phyloP scores from a whole-genome alignment of 1,140 invertebrate species.

The Pantala flavescens region DNA sequence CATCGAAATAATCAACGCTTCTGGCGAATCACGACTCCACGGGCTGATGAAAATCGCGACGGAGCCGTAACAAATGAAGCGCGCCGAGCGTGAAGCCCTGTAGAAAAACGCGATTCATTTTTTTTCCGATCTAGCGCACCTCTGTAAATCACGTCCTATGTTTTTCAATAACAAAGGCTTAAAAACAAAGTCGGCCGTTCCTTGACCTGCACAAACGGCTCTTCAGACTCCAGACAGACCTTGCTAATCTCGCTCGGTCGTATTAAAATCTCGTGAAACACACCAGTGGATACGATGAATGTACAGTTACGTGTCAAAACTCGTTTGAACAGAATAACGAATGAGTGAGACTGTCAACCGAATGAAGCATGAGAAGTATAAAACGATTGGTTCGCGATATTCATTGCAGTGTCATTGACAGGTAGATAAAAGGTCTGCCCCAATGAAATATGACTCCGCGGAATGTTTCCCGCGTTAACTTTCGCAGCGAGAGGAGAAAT shows the following conservation, averaged over 20 bases:
- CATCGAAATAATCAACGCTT: no score
- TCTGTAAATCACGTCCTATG: no score
- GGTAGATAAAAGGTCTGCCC: neutral
- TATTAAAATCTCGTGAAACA: slow-evolving; percentile 10
- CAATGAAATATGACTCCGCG: neutral
- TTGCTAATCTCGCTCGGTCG: neutral
- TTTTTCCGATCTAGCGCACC: no score
- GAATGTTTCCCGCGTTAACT: neutral
- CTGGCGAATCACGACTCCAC: no score
- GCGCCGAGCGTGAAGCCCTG: no score
- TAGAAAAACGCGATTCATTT: no score
- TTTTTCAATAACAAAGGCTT: no score
- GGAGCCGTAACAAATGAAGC: no score
- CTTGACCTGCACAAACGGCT: neutral
- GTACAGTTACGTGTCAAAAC: slow-evolving; percentile 9
- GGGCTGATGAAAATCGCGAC: no score
- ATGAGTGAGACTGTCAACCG: neutral
- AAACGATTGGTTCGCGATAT: slow-evolving; percentile 5
- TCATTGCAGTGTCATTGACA: slow-evolving; percentile 6
- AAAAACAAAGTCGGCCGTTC: neutral
- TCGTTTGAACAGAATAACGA: slow-evolving; percentile 2
- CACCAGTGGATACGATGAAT: neutral
- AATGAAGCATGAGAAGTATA: slow-evolving; percentile 10
- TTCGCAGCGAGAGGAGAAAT: neutral
- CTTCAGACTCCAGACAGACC: neutral